phyloP scores from a whole-genome alignment of 1,140 invertebrate species.

The Eriocheir sinensis region DNA sequence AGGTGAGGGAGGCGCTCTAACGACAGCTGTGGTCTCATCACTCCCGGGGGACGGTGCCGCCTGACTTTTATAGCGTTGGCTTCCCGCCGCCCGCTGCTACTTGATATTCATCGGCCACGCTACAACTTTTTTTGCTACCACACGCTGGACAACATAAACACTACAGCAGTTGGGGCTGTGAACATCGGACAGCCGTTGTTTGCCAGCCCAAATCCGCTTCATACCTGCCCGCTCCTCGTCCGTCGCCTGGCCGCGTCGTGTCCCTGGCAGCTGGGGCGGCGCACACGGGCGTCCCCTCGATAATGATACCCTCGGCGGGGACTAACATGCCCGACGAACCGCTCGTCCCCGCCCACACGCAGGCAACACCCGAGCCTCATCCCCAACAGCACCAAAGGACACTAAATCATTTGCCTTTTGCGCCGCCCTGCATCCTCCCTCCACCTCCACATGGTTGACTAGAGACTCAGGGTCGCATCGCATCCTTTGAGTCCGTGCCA shows the following conservation, averaged over 20 bases:
- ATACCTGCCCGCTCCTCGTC: neutral
- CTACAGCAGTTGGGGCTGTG: neutral
- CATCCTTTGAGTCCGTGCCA: neutral
- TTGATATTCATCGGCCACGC: neutral
- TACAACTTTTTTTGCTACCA: neutral
- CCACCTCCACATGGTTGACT: too few relatives aligned
- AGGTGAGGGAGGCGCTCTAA: neutral
- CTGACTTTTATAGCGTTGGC: neutral
- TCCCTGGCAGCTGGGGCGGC: neutral
- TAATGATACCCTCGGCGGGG: neutral
- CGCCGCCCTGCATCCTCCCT: neutral
- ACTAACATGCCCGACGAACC: neutral
- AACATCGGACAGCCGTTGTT: neutral
- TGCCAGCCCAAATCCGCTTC: neutral
- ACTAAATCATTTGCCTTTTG: neutral
- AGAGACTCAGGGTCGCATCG: neutral
- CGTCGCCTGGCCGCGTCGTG: neutral
- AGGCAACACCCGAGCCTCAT: neutral
- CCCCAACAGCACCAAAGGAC: neutral
- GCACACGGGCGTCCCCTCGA: neutral
- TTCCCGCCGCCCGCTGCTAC: neutral
- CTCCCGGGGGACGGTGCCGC: neutral
- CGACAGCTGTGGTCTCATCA: neutral
- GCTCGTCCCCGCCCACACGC: neutral
- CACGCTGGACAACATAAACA: neutral